These are phyloP conservation scores for Drosophila bocqueti DNA, from an alignment of 1,140 invertebrate genomes.

Conservation along the genomic window DNA sequence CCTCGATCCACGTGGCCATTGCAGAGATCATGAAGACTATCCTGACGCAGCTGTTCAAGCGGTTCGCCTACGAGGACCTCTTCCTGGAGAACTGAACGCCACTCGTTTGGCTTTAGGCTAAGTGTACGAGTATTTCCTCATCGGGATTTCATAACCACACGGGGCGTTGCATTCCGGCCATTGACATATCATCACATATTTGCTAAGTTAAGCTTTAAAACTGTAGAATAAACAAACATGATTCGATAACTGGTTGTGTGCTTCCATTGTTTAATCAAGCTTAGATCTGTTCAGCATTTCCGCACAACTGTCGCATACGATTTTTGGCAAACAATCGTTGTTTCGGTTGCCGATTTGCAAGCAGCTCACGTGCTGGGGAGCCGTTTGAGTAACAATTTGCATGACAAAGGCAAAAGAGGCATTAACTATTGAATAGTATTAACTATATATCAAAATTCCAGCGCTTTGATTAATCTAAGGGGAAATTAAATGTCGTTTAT, in stretches of 20 bases:
- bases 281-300: constrained; percentile 38
- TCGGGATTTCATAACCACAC: constrained; percentile 10
- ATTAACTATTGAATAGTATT: constrained; percentile 1
- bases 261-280: constrained; percentile 31
- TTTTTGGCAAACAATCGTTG: constrained; percentile 44
- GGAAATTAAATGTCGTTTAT: neutral
- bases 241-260: constrained; percentile 42
- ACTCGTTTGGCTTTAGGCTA: constrained; percentile 24
- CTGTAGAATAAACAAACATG: constrained; percentile 54
- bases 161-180: constrained; percentile 45
- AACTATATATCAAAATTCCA: neutral
- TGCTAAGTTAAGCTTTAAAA: constrained; percentile 65
- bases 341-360: constrained; percentile 12
- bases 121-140: constrained; percentile 78
- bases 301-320: constrained; percentile 49
- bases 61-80: constrained; percentile 80
- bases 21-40: constrained; percentile 87
- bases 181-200: constrained; percentile 39
- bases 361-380: constrained; percentile 64
- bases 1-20: constrained; percentile 86
- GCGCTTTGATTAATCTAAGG: neutral
- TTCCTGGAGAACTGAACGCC: constrained; percentile 63
- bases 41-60: constrained; percentile 69
- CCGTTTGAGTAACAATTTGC: constrained; percentile 41
- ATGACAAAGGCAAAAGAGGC: constrained; percentile 34